Conservation (phyloP, 2,113 vertebrate species). For the Gymnocephalus cernua region DNA sequence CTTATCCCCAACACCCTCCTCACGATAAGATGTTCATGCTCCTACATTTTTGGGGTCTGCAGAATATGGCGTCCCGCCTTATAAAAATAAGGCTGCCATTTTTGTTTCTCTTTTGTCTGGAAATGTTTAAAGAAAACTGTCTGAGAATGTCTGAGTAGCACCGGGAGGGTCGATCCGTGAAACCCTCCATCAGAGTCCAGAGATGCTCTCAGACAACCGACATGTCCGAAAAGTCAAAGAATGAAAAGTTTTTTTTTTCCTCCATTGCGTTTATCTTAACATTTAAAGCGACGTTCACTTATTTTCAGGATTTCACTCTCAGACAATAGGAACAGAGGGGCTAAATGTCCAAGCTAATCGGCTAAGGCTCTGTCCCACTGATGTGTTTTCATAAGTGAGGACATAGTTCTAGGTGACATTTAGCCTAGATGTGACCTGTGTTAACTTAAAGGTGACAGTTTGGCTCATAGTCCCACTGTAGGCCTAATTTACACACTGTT, state of each 20-base stretch:
- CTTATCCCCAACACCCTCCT: slow-evolving; percentile 8
- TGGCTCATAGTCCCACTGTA: neutral
- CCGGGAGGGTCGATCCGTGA: slow-evolving; percentile 67
- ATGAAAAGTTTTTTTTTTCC: slow-evolving; percentile 51
- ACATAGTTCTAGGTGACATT: slow-evolving; percentile 4
- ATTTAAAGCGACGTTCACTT: slow-evolving; percentile 58
- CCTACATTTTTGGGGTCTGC: slow-evolving; percentile 89
- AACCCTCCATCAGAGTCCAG: neutral
- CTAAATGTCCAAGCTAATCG: slow-evolving; percentile 1
- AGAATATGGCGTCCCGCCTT: slow-evolving; percentile 97
- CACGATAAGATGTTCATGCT: slow-evolving; percentile 52
- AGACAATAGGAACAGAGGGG: slow-evolving; percentile 58
- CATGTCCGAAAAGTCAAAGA: slow-evolving; percentile 62
- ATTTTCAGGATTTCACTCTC: slow-evolving; percentile 34
- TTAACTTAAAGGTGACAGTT: slow-evolving; percentile 6
- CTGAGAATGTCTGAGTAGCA: slow-evolving; percentile 87
- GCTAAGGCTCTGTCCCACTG: neutral
- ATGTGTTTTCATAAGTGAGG: neutral
- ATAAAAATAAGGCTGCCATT: slow-evolving; percentile 98
- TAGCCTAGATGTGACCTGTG: neutral
- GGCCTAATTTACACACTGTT: slow-evolving; percentile 8
- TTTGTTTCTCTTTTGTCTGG: slow-evolving; percentile 98
- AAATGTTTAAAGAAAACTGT: slow-evolving; percentile 93
- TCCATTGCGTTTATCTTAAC: slow-evolving; percentile 4
- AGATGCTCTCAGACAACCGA: slow-evolving; percentile 11